A percentile compares a stretch with the other conserved stretches of the same genome.
Evolutionary conservation across 1,140 invertebrate genomes (phyloP).

Genomic region (Aphis gossypii): DNA sequence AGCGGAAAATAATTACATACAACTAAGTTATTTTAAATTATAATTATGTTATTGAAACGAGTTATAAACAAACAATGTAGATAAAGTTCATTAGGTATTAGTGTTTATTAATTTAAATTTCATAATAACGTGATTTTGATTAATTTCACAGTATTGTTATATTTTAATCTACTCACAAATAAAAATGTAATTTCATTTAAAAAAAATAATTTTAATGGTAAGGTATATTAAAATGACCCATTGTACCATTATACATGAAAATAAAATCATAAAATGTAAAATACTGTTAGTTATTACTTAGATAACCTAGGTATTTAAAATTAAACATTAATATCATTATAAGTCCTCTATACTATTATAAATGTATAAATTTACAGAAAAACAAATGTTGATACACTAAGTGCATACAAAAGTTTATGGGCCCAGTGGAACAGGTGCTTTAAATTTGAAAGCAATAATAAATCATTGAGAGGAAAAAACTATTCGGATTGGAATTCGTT

Average conservation of each 20-base stretch:
- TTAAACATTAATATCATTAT: background rate
- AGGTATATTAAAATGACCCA: background rate
- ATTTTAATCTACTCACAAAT: background rate
- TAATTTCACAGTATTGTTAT: no score
- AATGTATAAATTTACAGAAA: no score
- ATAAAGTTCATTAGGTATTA: background rate
- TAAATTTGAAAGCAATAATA: background rate
- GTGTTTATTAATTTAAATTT: background rate
- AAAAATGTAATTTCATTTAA: background rate
- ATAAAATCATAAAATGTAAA: background rate
- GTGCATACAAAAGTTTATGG: no score
- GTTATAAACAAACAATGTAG: background rate
- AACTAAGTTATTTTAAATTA: background rate
- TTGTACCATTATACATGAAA: background rate
- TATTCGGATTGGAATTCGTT: background rate
- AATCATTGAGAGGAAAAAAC: background rate
- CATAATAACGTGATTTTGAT: background rate
- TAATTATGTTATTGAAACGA: slow-evolving; percentile 1
- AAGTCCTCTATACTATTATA: no score
- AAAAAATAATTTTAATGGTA: background rate
- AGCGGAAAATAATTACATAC: background rate
- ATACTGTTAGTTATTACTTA: no score
- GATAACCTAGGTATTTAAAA: background rate
- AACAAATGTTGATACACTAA: no score
- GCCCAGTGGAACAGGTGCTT: background rate